phyloP scores from a whole-genome alignment of 2,113 vertebrate genomes.

The Hippolais icterina region DNA sequence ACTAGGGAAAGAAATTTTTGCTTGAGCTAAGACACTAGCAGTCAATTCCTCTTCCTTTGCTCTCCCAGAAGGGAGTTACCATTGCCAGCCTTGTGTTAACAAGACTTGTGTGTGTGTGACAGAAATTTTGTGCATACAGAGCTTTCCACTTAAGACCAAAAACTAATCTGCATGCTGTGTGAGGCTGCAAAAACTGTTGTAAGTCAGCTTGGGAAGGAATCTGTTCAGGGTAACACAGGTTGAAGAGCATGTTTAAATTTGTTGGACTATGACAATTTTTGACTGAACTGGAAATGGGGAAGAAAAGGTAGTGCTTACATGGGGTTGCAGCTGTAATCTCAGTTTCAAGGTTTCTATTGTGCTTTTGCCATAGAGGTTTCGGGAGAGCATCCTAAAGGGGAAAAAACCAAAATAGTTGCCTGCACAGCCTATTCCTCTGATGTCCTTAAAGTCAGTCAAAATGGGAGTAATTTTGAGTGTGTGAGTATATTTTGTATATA shows the following conservation, averaged over 20 bases:
- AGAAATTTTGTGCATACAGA: neutral
- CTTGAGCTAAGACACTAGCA: neutral
- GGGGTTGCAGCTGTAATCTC: neutral
- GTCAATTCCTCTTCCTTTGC: neutral
- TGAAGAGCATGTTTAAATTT: neutral
- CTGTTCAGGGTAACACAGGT: neutral
- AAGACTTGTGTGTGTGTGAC: neutral
- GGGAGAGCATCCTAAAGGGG: neutral
- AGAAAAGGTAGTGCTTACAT: neutral
- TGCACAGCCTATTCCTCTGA: neutral
- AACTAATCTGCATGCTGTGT: neutral
- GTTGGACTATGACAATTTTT: neutral
- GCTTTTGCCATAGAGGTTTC: neutral
- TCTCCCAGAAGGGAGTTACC: neutral
- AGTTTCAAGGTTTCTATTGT: neutral
- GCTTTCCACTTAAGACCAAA: neutral
- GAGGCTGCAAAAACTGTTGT: neutral
- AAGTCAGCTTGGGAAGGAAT: neutral
- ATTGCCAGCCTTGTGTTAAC: neutral
- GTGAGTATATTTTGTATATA: neutral
- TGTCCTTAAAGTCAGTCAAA: neutral
- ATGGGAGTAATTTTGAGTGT: neutral
- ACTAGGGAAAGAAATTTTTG: neutral
- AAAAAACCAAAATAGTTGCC: neutral
- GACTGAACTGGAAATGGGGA: neutral